A percentile compares a stretch with the other conserved stretches of the same genome.
Evolutionary conservation across 2,888 invertebrate species (phyloP).

Genomic region (Plusia festucae): DNA sequence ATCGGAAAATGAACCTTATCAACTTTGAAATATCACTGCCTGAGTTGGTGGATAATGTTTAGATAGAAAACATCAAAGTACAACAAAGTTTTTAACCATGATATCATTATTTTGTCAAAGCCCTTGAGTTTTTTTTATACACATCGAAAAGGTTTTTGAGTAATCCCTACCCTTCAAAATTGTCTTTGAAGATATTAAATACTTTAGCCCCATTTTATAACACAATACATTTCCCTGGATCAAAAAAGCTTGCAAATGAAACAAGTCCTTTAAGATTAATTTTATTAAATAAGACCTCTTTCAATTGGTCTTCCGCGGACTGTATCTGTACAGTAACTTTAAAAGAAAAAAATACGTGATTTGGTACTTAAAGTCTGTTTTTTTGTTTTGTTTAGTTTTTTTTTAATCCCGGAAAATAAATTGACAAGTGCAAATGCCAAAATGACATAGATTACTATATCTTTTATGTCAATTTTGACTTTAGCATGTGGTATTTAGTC

Average conservation of each 20-base stretch:
- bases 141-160: background rate
- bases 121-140: background rate
- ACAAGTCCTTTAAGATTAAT: background rate
- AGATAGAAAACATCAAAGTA: background rate
- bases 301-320: too few relatives aligned
- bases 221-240: background rate
- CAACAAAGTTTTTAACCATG: background rate
- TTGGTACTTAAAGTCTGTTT: too few relatives aligned
- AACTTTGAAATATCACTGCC: background rate
- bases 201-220: background rate
- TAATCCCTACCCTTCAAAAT: background rate
- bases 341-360: too few relatives aligned
- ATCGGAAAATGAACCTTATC: background rate
- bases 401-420: too few relatives aligned
- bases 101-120: conserved; percentile 4
- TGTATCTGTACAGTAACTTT: too few relatives aligned
- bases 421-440: too few relatives aligned
- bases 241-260: background rate
- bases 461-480: too few relatives aligned
- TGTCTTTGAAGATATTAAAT: background rate
- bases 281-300: background rate
- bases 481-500: too few relatives aligned
- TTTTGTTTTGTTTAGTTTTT: too few relatives aligned
- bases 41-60: background rate
- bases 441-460: too few relatives aligned